These are phyloP conservation scores for Ornithoptera priamus DNA, from an alignment of 2,888 invertebrate species.

Conservation along the genomic window DNA sequence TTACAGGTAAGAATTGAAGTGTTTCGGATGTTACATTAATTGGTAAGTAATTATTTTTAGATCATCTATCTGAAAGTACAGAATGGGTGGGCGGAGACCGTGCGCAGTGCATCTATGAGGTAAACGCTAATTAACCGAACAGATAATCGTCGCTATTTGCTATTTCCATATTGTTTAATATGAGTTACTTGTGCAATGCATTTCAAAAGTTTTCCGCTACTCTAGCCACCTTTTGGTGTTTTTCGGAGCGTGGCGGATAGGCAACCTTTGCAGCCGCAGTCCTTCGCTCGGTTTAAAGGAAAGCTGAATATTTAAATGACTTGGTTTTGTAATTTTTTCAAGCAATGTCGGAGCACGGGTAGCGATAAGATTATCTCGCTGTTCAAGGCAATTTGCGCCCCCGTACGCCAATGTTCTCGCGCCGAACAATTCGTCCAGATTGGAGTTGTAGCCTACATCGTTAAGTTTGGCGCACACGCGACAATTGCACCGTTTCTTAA, in stretches of 20 bases:
- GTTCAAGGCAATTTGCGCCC: constrained; percentile 44
- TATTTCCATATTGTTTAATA: constrained; percentile 76
- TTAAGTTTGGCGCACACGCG: constrained; percentile 50
- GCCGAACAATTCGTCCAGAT: constrained; percentile 30
- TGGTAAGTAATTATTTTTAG: constrained; percentile 46
- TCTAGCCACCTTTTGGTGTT: constrained; percentile 74
- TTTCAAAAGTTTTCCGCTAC: constrained; percentile 77
- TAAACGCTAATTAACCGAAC: constrained; percentile 76
- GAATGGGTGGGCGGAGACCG: constrained; percentile 26
- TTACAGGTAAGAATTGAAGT: constrained; percentile 64
- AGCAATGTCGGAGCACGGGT: constrained; percentile 44
- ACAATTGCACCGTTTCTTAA: constrained; percentile 52
- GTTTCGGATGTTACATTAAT: constrained; percentile 35
- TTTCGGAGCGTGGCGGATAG: constrained; percentile 80
- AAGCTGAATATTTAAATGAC: constrained; percentile 72
- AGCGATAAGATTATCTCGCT: constrained; percentile 54
- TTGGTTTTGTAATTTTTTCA: constrained; percentile 60
- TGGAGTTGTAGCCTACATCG: constrained; percentile 58
- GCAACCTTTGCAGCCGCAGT: constrained; percentile 78
- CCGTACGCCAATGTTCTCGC: constrained; percentile 29
- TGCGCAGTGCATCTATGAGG: constrained; percentile 46
- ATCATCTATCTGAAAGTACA: constrained; percentile 23
- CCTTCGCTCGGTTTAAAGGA: constrained; percentile 72
- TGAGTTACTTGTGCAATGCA: constrained; percentile 71
- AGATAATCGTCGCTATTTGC: constrained; percentile 74